These are phyloP conservation scores for Sarotherodon lohbergeri DNA, from an alignment of 2,113 vertebrate genomes.

Conservation along the genomic window DNA sequence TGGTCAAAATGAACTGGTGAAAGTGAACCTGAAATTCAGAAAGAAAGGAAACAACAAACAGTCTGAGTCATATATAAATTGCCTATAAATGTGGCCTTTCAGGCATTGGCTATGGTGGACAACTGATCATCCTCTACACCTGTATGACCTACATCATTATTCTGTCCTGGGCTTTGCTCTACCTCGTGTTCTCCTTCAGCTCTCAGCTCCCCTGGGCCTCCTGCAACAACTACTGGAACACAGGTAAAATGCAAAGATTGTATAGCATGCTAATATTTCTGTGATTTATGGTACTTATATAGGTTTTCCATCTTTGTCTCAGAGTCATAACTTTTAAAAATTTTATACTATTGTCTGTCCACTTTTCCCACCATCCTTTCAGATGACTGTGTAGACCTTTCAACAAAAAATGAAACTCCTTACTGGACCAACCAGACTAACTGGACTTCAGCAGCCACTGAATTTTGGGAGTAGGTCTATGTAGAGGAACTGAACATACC, in stretches of 20 bases:
- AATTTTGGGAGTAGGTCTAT: constrained; percentile 69
- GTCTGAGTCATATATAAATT: too few species aligned
- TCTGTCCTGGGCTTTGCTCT: constrained; percentile 87
- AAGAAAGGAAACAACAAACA: too few species aligned
- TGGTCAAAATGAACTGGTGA: too few species aligned
- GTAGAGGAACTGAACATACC: neutral
- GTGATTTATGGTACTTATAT: too few species aligned
- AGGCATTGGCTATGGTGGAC: constrained; percentile 87
- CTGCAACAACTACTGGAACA: constrained; percentile 86
- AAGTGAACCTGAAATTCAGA: too few species aligned
- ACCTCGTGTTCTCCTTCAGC: constrained; percentile 85
- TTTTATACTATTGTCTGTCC: too few species aligned
- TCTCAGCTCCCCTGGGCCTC: constrained; percentile 83
- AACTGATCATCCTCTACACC: too few species aligned
- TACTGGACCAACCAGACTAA: constrained; percentile 22
- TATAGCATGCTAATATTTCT: too few species aligned
- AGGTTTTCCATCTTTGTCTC: too few species aligned
- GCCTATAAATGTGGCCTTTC: neutral
- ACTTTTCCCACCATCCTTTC: neutral
- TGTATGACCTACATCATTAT: constrained; percentile 85
- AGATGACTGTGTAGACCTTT: constrained; percentile 58
- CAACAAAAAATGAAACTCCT: constrained; percentile 15
- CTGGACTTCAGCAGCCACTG: constrained; percentile 59
- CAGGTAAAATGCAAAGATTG: constrained; percentile 63
- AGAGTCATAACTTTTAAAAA: too few species aligned